These are phyloP conservation scores for Dynastes hyllus DNA, from an alignment of 2,888 invertebrate genomes.

Conservation along the genomic window DNA sequence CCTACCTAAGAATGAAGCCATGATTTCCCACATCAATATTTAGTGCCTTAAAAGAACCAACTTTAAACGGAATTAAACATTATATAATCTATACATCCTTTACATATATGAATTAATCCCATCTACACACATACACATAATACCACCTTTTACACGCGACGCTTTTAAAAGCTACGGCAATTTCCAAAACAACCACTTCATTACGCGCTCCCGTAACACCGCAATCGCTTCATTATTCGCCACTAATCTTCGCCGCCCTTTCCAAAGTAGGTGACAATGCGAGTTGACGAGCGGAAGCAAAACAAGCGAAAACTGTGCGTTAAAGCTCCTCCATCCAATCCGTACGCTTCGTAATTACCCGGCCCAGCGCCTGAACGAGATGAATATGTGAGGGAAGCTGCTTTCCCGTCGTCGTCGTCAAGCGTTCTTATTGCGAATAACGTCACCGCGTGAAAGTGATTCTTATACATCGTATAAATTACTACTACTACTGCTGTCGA, in stretches of 20 bases:
- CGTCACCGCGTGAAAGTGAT: conserved; percentile 52
- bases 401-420: too few species aligned
- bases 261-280: conserved; percentile 10
- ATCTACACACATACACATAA: background rate
- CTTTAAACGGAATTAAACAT: too few species aligned
- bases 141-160: background rate
- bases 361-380: conserved; percentile 58
- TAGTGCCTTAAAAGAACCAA: too few species aligned
- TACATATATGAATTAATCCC: too few species aligned
- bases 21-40: too few species aligned
- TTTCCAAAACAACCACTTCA: conserved; percentile 30
- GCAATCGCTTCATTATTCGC: conserved; percentile 24
- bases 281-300: conserved; percentile 34
- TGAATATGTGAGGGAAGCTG: conserved; percentile 51
- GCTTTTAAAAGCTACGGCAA: conserved; percentile 4
- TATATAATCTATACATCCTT: too few species aligned
- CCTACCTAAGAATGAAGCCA: too few species aligned
- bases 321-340: conserved; percentile 45
- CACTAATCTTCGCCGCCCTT: conserved; percentile 21
- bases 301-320: conserved; percentile 49
- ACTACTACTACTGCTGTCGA: conserved; percentile 3
- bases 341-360: conserved; percentile 53
- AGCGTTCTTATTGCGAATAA: conserved; percentile 56
- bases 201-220: conserved; percentile 19
- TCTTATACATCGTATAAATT: conserved; percentile 50